A percentile compares a stretch with the other conserved stretches of the same genome.
These are phyloP conservation scores for Drosophila planitibia DNA, from an alignment of 2,888 invertebrate genomes.

Conservation along the genomic window DNA sequence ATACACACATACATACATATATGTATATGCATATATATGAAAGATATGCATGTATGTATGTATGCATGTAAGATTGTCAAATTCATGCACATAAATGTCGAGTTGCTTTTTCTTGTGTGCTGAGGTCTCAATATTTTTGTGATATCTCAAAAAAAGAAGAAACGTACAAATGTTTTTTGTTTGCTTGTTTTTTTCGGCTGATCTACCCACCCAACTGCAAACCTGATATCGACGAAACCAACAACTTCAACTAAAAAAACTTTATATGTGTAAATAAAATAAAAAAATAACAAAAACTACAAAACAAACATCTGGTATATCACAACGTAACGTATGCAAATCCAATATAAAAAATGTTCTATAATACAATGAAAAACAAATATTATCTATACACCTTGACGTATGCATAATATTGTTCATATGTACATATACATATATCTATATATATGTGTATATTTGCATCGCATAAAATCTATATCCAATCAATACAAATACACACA, in stretches of 20 bases:
- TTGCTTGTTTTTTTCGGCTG: slow-evolving; percentile 75
- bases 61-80: slow-evolving; percentile 17
- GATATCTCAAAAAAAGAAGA: slow-evolving; percentile 21
- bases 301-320: slow-evolving; percentile 50
- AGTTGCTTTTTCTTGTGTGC: slow-evolving; percentile 46
- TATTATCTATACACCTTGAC: slow-evolving; percentile 40
- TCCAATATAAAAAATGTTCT: slow-evolving; percentile 17
- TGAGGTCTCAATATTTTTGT: slow-evolving; percentile 45
- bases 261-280: slow-evolving; percentile 27
- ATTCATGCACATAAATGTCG: slow-evolving; percentile 16
- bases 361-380: slow-evolving; percentile 25
- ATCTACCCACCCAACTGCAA: slow-evolving; percentile 64
- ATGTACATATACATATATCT: slow-evolving; percentile 15
- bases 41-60: slow-evolving; percentile 1
- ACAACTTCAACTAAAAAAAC: slow-evolving; percentile 43
- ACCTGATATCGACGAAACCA: slow-evolving; percentile 64
- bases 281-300: slow-evolving; percentile 22
- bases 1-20: slow-evolving; percentile 3
- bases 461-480: slow-evolving; percentile 9
- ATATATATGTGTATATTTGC: slow-evolving; percentile 26
- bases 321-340: slow-evolving; percentile 59
- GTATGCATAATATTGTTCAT: slow-evolving; percentile 55
- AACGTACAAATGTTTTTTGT: slow-evolving; percentile 70
- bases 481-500: slow-evolving; percentile 15
- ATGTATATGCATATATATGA: slow-evolving; percentile 5